Evolutionary conservation across 2,888 invertebrate species (phyloP).

Genomic region (Tolmerus cingulatus): DNA sequence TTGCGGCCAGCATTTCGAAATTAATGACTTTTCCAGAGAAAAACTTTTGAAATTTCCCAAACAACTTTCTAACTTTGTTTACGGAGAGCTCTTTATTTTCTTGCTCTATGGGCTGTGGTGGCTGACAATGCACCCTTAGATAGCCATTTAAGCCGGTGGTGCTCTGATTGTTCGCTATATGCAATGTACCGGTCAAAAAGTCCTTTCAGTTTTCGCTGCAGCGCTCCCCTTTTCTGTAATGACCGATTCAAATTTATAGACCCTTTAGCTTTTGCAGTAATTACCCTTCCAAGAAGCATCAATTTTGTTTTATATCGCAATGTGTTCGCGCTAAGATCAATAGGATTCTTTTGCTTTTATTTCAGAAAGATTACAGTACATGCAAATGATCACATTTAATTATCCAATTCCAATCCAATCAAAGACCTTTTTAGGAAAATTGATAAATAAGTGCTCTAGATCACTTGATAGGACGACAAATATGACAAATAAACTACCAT

Average conservation of each 20-base stretch:
- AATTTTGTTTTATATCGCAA: neutral
- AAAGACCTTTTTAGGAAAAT: no score
- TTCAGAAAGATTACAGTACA: no score
- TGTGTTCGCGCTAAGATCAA: neutral
- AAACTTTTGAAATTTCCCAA: neutral
- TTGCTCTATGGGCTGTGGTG: neutral
- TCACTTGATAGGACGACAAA: no score
- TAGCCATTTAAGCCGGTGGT: neutral
- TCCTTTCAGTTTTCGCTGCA: neutral
- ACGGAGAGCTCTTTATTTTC: neutral
- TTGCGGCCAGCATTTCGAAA: neutral
- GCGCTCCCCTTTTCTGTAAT: neutral
- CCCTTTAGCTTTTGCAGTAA: neutral
- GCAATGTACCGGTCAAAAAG: neutral
- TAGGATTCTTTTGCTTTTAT: neutral
- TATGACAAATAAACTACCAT: no score
- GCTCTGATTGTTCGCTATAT: neutral
- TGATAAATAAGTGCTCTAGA: no score
- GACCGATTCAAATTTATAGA: neutral
- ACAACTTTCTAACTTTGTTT: neutral
- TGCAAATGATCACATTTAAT: no score
- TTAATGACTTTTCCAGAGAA: neutral
- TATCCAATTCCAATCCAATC: no score
- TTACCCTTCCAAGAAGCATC: neutral
- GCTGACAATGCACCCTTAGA: neutral